phyloP scores from a whole-genome alignment of 2,888 invertebrate genomes.

The Epirrita christyi region DNA sequence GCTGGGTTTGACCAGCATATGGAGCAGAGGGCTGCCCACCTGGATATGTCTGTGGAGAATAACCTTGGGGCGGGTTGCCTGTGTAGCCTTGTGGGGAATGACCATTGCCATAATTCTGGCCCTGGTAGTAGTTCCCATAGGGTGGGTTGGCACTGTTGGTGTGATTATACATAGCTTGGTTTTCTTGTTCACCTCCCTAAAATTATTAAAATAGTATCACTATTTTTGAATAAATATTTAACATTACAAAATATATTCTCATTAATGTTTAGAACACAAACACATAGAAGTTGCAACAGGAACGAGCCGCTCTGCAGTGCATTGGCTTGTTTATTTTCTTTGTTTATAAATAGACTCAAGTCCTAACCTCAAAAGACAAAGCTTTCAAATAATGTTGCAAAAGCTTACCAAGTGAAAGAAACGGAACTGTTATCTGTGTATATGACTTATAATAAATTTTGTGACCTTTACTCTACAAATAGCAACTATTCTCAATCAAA shows the following conservation, averaged over 20 bases:
- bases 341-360: slow-evolving; percentile 33
- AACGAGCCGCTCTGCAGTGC: background rate
- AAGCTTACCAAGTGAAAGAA: slow-evolving; percentile 7
- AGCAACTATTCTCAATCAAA: background rate
- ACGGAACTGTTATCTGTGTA: background rate
- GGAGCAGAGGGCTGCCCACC: slow-evolving; percentile 63
- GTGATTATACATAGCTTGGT: slow-evolving; percentile 75
- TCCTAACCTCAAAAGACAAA: slow-evolving; percentile 43
- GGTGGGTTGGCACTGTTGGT: slow-evolving; percentile 69
- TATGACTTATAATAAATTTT: background rate
- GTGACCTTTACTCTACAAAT: background rate
- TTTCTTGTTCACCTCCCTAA: slow-evolving; percentile 80
- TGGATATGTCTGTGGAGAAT: slow-evolving; percentile 70
- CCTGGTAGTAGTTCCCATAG: slow-evolving; percentile 78
- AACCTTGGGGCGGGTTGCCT: slow-evolving; percentile 70
- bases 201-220: slow-evolving; percentile 29
- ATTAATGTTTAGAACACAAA: background rate
- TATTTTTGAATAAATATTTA: too few species aligned
- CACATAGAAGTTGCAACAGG: background rate
- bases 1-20: slow-evolving; percentile 67
- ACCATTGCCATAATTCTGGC: slow-evolving; percentile 77
- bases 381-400: slow-evolving; percentile 24
- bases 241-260: too few species aligned
- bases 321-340: slow-evolving; percentile 17
- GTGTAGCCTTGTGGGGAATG: slow-evolving; percentile 78